Base-by-base conservation (phyloP, 2,797 vertebrate species). In the Okamejei kenojei region DNA sequence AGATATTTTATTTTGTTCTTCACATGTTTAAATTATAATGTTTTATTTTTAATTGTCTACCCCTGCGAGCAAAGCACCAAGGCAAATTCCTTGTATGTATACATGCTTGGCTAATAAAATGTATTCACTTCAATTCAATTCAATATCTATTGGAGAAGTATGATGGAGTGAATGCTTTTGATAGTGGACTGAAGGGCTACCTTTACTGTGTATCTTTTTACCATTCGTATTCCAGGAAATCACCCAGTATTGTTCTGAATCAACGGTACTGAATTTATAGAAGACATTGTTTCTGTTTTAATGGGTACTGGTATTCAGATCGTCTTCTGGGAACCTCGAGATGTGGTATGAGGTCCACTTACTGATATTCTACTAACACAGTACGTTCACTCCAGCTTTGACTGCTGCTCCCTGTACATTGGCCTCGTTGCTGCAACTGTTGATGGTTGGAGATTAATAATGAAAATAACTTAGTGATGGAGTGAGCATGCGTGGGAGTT, bases 311-410 rank as follows among this genome's bases (percentile, higher is more conserved):
- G n/a, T 61, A 61, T 58, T 54, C 26, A 63, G 58, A 29, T 15
- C 10, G 58, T 88, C 29, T 88, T 88, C 84, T 65, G 84, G 61
- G 84, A 88, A 88, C 61, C 84, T 65, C 15, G 17, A 86, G 84
- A 88, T 65, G 63, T 7, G 65, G n/a, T 29, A 19, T 65, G 84
- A 65, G 61, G 84, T 88, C 84, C 61, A 88, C 58, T 88, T 88
- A 88, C 84, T 88, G 84, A 65, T 88, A 88, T 88, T 88, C 29
- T 6, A 88, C 58, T 65, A 88, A 88, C 32, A 65, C 29, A 35
- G 15, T 8, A 88, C 61, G 7, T n/a, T 86, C 29, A 65, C 58
- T 88, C 11, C 61, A 19, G 84, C 84, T 65, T 17, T 88, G 84
- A 88, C 84, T 88, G 61, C 84, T 32, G 84, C 61, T 65, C 7